Evolutionary conservation across 2,113 vertebrate species (phyloP).

Genomic region (Cynopterus brachyotis): DNA sequence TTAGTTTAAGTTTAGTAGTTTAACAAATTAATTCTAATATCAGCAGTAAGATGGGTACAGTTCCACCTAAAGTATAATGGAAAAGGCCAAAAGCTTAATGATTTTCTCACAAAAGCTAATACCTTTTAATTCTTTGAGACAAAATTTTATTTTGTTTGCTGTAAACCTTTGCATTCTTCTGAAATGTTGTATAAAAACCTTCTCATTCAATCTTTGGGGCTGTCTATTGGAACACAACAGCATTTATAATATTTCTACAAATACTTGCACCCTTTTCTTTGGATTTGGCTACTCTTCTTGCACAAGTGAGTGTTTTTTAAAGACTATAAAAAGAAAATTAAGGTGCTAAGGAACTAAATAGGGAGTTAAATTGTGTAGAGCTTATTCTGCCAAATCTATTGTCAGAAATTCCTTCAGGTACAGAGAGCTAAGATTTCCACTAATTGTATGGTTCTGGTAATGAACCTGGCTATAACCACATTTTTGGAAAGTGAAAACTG

Average conservation of each 20-base stretch:
- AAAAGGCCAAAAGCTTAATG: slow-evolving; percentile 44
- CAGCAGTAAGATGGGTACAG: slow-evolving; percentile 22
- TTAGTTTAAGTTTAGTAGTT: slow-evolving; percentile 32
- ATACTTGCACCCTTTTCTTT: background rate
- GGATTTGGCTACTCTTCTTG: background rate
- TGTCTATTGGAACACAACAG: background rate
- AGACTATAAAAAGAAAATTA: slow-evolving; percentile 39
- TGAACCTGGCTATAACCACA: background rate
- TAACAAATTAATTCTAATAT: slow-evolving; percentile 53
- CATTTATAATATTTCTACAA: background rate
- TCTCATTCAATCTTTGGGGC: background rate
- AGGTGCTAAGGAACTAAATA: slow-evolving; percentile 49
- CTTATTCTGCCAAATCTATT: slow-evolving; percentile 33
- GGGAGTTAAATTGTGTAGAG: background rate
- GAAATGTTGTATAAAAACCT: slow-evolving; percentile 25
- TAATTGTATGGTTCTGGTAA: background rate
- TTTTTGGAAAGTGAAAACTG: background rate
- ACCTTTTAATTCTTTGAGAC: background rate
- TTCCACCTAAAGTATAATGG: slow-evolving; percentile 33
- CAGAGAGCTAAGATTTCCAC: slow-evolving; percentile 21
- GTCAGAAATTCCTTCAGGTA: slow-evolving; percentile 35
- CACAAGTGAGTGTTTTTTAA: background rate
- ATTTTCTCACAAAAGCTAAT: background rate
- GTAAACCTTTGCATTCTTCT: background rate
- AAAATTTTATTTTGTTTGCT: background rate